Base-by-base conservation (phyloP, 1,140 invertebrate species). In the Trachymyrmex cornetzi region DNA sequence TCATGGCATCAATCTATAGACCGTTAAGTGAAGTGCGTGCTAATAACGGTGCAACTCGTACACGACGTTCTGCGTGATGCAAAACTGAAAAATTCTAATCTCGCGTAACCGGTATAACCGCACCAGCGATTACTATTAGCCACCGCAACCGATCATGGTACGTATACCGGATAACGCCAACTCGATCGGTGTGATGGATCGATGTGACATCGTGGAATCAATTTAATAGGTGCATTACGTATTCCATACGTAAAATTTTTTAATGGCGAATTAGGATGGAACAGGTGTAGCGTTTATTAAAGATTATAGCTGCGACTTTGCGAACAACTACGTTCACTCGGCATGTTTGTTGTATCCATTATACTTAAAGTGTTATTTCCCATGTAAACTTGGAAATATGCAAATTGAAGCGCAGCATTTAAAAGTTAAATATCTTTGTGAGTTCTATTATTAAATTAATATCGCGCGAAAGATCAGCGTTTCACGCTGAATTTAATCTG, bases 21-120 rank as follows among this genome's bases (percentile, higher is more conserved):
- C 80, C 80, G 80, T 61, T 82, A 72, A 55, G 24, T 27, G 61
- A 74, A n/a, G 80, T 48, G 44, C 77, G 55, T 30, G 34, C 24
- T 74, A 74, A 84, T 84, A 84, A 84, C 80, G 67, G 55, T 48
- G 66, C 22, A 48, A 6, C 24, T 48, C 44, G 19, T 72, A 53
- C n/a, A 57, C n/a, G 19, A 50, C 38, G 38, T 30, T 34, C 53
- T 27, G 24, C 50, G 64, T 38, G 48, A 69, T 55, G 64, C 30
- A 12, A n/a, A 72, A 22, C 34, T 59, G 27, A 84, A 84, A 69
- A 84, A 63, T 84, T 48, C 69, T 71, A 81, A 81, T 81, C 79
- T 27, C 22, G 50, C 22, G 64, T 71, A 84, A 84, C 80, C 38
- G 69, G 80, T 74, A 63, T 63, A 48, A 82, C 80, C 55, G 55